Evolutionary conservation across 2,113 vertebrate species (phyloP).

Genomic region (Carassius auratus): DNA sequence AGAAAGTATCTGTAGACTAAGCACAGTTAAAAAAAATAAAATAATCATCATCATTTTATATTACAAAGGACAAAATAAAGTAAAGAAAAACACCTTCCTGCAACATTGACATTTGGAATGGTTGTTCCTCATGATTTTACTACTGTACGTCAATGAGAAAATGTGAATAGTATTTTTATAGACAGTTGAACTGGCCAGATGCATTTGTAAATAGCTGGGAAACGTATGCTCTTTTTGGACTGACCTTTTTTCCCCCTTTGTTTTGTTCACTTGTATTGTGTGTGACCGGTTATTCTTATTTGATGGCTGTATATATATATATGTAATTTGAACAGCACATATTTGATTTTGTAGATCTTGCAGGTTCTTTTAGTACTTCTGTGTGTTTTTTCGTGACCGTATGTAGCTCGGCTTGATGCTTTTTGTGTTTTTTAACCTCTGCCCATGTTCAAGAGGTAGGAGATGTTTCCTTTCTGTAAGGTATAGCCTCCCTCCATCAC

Average conservation of each 20-base stretch:
- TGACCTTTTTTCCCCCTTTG: conserved; percentile 55
- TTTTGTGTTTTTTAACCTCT: conserved; percentile 76
- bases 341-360: conserved; percentile 74
- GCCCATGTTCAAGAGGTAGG: conserved; percentile 84
- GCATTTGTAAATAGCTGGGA: conserved; percentile 92
- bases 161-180: conserved; percentile 99
- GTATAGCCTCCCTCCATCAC: conserved; percentile 48
- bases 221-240: conserved; percentile 64
- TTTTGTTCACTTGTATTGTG: conserved; percentile 59
- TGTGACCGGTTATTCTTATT: conserved; percentile 61
- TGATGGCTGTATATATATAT: conserved; percentile 77
- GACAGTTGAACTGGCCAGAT: conserved; percentile 86
- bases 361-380: conserved; percentile 68
- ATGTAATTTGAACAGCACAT: conserved; percentile 87
- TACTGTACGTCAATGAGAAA: conserved; percentile 87
- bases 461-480: conserved; percentile 71
- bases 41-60: conserved; percentile 57
- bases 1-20: conserved; percentile 63
- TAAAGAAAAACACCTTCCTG: conserved; percentile 58
- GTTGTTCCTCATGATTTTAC: conserved; percentile 71
- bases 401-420: conserved; percentile 71
- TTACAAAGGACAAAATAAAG: conserved; percentile 55
- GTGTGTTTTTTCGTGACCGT: conserved; percentile 79
- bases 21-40: conserved; percentile 73
- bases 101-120: conserved; percentile 58